phyloP scores from a whole-genome alignment of 2,113 vertebrate genomes.

The Macheiramphus alcinus region DNA sequence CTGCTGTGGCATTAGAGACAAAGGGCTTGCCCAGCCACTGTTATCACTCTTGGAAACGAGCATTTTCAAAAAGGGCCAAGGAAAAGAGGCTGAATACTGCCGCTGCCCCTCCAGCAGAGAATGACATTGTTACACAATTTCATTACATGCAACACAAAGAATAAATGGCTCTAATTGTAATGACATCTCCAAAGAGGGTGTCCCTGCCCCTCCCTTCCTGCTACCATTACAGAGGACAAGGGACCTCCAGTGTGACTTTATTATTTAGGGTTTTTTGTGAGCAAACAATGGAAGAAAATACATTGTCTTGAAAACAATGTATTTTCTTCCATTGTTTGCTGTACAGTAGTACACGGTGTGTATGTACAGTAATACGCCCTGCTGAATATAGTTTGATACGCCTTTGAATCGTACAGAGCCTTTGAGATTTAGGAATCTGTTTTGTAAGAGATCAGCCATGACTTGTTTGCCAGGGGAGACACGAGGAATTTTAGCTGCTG shows the following conservation, averaged over 20 bases:
- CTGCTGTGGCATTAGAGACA: not conserved
- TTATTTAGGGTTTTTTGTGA: not conserved
- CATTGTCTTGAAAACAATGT: not conserved
- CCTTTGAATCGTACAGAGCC: not conserved
- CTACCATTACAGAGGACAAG: not conserved
- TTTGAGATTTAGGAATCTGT: not conserved
- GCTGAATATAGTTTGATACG: not conserved
- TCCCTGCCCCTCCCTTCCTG: not conserved
- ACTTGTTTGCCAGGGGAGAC: not conserved
- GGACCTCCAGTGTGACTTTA: conserved; percentile 9
- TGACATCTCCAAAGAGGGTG: not conserved
- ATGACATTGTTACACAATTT: not conserved
- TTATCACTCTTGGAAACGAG: conserved; percentile 8
- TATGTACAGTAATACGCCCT: not conserved
- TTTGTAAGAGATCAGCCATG: not conserved
- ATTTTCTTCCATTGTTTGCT: not conserved
- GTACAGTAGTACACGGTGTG: not conserved
- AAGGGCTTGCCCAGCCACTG: conserved; percentile 16
- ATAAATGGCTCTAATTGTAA: conserved; percentile 7
- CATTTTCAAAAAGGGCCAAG: not conserved
- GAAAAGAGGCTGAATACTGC: conserved; percentile 3
- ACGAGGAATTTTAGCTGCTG: not conserved
- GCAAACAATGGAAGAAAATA: not conserved
- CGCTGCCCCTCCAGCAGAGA: not conserved
- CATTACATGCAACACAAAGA: not conserved